Base-by-base conservation (phyloP, 1,140 invertebrate genomes). In the Drosophila bipectinata region DNA sequence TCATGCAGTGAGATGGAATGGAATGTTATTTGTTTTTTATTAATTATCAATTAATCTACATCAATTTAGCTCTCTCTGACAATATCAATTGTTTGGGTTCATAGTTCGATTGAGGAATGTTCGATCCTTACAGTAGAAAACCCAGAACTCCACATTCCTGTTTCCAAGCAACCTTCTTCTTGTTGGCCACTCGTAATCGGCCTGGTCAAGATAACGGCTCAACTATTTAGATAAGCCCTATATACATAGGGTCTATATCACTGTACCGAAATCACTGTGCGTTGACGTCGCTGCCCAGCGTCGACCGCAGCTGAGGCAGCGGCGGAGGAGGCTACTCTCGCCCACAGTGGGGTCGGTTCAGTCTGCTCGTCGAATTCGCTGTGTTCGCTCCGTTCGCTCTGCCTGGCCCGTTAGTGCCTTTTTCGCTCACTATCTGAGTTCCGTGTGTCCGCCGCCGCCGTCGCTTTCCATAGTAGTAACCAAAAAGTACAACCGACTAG, bases 351-450 rank as follows among this genome's bases (percentile, higher is more conserved):
- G 71, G 78, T 87, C 34, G 63, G 78, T 87, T 85, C 75, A 87
- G 82, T 85, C 83, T 82, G 83, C 66, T 82, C 78, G 69, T 75
- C 87, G 69, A 75, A 72, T 85, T 87, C 82, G 82, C 77, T 74
- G 54, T 82, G 82, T 87, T 83, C 73, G 79, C 66, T 83, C 77
- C 72, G 63, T 78, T 77, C 68, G 73, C 73, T 71, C 59, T 57
- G 72, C 26, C 26, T 28, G 26, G 26, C 26, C 26, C 62, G 2
- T 24, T 24, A 5, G 26, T 56, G 51, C 54, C 61, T 37, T 45
- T 45, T 60, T 77, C 54, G 74, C 52, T 67, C 56, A 47, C 57
- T 69, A 57, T 63, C 30, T 66, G 58, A 47, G 63, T 66, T 63
- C 63, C 57, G 56, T 28, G 61, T 49, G 58, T 51, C 26, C 59